phyloP scores from a whole-genome alignment of 2,797 vertebrate species.

The Chelmon rostratus region DNA sequence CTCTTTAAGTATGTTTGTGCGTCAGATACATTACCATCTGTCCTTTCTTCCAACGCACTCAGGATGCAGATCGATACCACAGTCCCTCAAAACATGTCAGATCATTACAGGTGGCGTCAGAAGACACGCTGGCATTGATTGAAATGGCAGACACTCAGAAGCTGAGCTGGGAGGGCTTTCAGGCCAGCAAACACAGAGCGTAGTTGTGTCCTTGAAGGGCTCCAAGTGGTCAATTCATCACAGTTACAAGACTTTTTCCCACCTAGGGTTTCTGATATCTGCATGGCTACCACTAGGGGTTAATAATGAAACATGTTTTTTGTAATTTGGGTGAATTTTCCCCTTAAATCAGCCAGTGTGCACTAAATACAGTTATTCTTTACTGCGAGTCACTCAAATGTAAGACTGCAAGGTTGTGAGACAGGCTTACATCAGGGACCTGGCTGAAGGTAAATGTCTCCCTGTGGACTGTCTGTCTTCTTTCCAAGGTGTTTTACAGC shows the following conservation, averaged over 20 bases:
- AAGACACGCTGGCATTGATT: conserved; percentile 2
- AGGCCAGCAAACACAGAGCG: neutral
- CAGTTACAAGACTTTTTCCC: neutral
- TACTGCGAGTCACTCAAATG: neutral
- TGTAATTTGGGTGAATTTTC: neutral
- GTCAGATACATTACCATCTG: neutral
- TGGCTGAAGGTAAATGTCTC: conserved; percentile 9
- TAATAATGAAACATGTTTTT: neutral
- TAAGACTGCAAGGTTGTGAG: neutral
- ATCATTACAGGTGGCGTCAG: neutral
- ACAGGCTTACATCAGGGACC: neutral
- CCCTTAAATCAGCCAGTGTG: neutral
- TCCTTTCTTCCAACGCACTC: neutral
- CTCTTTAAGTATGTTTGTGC: neutral
- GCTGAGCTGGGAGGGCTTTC: neutral
- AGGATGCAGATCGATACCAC: neutral
- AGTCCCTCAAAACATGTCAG: neutral
- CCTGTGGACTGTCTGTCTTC: neutral
- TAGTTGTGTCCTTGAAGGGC: no score
- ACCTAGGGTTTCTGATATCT: neutral
- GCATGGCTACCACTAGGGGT: neutral
- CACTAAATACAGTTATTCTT: neutral
- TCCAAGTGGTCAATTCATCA: neutral
- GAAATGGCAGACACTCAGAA: neutral
- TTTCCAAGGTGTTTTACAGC: conserved; percentile 6